Evolutionary conservation across 2,113 vertebrate genomes (phyloP), one percentile per base, ranked within the genome.

Genomic region (Siphamia tubifer): DNA sequence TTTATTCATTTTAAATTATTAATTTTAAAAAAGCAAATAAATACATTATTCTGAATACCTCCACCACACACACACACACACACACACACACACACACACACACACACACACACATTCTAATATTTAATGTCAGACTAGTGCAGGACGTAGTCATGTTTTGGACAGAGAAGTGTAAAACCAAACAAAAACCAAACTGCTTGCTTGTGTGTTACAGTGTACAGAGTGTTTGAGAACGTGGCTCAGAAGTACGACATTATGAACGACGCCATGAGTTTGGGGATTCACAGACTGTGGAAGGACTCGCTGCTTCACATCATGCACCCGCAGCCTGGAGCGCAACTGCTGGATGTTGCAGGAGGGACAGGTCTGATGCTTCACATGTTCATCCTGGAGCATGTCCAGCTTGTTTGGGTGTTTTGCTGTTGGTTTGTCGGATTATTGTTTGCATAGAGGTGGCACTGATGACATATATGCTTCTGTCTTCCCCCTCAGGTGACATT

Each of bases 221-320:
- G 93, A 36, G 95, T 99, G 13, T 99, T 99, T 91, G 92, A 98
- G 86, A 97, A 77, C 2, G 97, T 99, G 71, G 96, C 98, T 4
- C 89, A 94, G 89, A 98, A 96, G 27, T 99, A 98, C 0, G 97
- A 99, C 12, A 15, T 96, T 2, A 99, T 99, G 98, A 99, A 99
- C 19, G 97, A 99, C 12, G 94, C 95, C 17, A 99, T 99, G 97
- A 97, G 94, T 74, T 68, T 99, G 11, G 98, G 98, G 17, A 88
- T 98, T 56, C 98, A 99, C 74, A 93, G 98, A 0, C 12, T 98
- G 16, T 99, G 98, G 98, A 99, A 99, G 66, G 97, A 99, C 76
- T 36, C 86, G 23, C 88, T 99, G 2, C 23, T 99, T n/a, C 92
- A 84, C 65, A 88, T 73, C 49, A 98, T 98, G 97, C 93, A 92